Percentiles rank a stretch among this genome's conserved stretches.
Conservation (phyloP, 1,140 invertebrate genomes). For the Phenacoccus solenopsis region DNA sequence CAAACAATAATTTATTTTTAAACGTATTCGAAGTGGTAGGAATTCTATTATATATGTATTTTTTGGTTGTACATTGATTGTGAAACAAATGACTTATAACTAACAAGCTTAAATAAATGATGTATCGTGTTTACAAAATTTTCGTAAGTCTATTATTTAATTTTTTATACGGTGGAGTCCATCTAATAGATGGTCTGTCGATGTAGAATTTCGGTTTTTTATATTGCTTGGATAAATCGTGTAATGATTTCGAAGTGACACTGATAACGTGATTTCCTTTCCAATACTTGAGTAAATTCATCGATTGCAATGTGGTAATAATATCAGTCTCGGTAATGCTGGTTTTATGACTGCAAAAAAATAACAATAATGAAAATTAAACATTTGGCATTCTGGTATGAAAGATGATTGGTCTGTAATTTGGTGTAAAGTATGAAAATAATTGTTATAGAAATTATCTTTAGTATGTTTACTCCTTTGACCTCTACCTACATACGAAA, state of each 20-base stretch:
- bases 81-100: too few relatives aligned
- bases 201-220: conserved; percentile 79
- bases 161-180: conserved; percentile 43
- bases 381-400: not conserved
- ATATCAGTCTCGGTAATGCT: conserved; percentile 92
- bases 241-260: conserved; percentile 88
- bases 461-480: too few relatives aligned
- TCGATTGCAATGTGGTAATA: conserved; percentile 86
- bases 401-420: too few relatives aligned
- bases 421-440: too few relatives aligned
- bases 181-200: conserved; percentile 63
- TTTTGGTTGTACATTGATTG: too few relatives aligned
- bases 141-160: not conserved
- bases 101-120: too few relatives aligned
- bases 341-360: conserved; percentile 68
- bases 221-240: conserved; percentile 86
- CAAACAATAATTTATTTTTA: too few relatives aligned
- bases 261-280: conserved; percentile 96
- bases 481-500: too few relatives aligned
- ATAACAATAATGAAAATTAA: conserved; percentile 22
- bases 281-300: conserved; percentile 98
- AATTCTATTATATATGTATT: too few relatives aligned
- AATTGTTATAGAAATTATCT: too few relatives aligned
- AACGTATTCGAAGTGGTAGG: too few relatives aligned
- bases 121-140: not conserved